A percentile compares a stretch with the other conserved stretches of the same genome.
These are phyloP conservation scores for Thereva unica DNA, from an alignment of 2,888 invertebrate genomes.

Conservation along the genomic window DNA sequence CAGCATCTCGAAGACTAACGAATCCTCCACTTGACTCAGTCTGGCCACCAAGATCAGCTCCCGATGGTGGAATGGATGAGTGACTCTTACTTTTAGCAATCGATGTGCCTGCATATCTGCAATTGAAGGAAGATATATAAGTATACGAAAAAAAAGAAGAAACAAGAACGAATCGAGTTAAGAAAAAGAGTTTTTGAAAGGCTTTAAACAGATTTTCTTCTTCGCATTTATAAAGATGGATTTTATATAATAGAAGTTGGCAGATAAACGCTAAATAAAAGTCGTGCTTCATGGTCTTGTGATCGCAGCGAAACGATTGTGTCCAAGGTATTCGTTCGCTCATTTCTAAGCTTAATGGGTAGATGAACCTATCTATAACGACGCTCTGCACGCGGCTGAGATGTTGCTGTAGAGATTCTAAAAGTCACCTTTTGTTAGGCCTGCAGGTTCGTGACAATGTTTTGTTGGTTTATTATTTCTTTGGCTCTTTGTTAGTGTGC, in stretches of 20 bases:
- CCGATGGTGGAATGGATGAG: slow-evolving; percentile 50
- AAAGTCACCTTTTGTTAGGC: slow-evolving; percentile 9
- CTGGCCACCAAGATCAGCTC: slow-evolving; percentile 35
- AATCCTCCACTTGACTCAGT: slow-evolving; percentile 34
- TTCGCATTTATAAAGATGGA: too few relatives aligned
- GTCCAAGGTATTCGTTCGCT: slow-evolving; percentile 14
- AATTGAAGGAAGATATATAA: slow-evolving; percentile 3
- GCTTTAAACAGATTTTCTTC: too few relatives aligned
- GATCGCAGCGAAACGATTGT: slow-evolving; percentile 24
- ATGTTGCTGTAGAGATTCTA: slow-evolving; percentile 8
- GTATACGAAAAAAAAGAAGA: too few relatives aligned
- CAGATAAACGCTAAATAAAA: slow-evolving; percentile 23
- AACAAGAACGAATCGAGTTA: too few relatives aligned
- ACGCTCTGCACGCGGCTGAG: slow-evolving; percentile 3
- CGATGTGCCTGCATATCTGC: slow-evolving; percentile 48
- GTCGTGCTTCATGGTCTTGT: slow-evolving; percentile 31
- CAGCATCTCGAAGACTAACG: slow-evolving; percentile 40
- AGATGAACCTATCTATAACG: slow-evolving; percentile 9
- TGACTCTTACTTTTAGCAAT: slow-evolving; percentile 59
- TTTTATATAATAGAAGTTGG: too few relatives aligned
- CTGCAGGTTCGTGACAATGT: slow-evolving; percentile 6
- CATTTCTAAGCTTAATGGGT: slow-evolving; percentile 28
- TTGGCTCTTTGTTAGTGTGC: too few relatives aligned
- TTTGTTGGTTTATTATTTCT: too few relatives aligned
- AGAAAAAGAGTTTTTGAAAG: too few relatives aligned